A percentile compares a stretch with the other conserved stretches of the same genome.
These are phyloP conservation scores for Crematogaster levior DNA, from an alignment of 2,888 invertebrate genomes.

Conservation along the genomic window DNA sequence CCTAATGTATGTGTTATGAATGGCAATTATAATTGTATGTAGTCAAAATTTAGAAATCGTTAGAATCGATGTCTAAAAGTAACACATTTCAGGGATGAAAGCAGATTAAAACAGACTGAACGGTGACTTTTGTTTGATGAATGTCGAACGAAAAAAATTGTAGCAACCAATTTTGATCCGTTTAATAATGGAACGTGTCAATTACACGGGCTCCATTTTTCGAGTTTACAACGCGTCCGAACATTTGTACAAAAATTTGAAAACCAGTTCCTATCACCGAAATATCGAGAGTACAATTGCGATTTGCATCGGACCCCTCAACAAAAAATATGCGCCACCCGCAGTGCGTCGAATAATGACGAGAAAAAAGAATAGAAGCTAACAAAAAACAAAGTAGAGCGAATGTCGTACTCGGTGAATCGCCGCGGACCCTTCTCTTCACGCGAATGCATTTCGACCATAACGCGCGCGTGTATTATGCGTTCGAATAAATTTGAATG, in stretches of 20 bases:
- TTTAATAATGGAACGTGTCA: conserved; percentile 52
- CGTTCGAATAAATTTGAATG: conserved; percentile 78
- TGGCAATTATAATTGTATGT: not conserved
- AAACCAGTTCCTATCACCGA: conserved; percentile 13
- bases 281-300: conserved; percentile 36
- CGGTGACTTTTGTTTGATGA: conserved; percentile 25
- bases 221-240: conserved; percentile 25
- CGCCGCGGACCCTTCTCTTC: conserved; percentile 66
- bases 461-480: conserved; percentile 71
- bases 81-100: conserved; percentile 8
- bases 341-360: conserved; percentile 76
- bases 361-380: conserved; percentile 37
- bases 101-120: conserved; percentile 4
- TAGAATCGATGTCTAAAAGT: conserved; percentile 2
- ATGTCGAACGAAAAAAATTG: conserved; percentile 20
- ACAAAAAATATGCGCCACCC: conserved; percentile 67
- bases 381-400: conserved; percentile 66
- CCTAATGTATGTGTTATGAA: too few relatives aligned
- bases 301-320: conserved; percentile 32
- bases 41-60: not conserved
- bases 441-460: conserved; percentile 71
- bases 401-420: conserved; percentile 73
- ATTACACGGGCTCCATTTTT: conserved; percentile 37
- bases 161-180: conserved; percentile 25
- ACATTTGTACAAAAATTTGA: conserved; percentile 48